Base-by-base conservation (phyloP, 2,113 vertebrate species). In the Phrynosoma blainvillii region DNA sequence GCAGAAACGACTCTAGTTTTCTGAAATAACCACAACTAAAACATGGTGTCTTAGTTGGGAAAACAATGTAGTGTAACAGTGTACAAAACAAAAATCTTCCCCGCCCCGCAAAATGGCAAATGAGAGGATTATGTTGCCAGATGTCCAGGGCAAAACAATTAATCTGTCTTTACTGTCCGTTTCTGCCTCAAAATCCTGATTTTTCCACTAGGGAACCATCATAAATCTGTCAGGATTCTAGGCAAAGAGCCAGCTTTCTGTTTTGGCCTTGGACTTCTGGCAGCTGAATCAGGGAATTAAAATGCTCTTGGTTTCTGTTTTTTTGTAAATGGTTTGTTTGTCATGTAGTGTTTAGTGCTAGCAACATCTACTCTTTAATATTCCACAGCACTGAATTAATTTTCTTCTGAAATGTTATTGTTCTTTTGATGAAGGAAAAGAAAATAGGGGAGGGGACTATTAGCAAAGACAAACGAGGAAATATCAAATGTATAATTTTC, bases 261-360 rank as follows among this genome's bases (percentile, higher is more conserved):
- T 76, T 84, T 89, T 89, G 96, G 92, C 84, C 82, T 93, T 94
- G 92, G 85, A 85, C 91, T 92, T 96, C 89, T 96, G 92, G 90
- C 94, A 93, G 68, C 79, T 87, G 1, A 56, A 87, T 79, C n/a
- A 18, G 25, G 40, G n/a, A 91, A 91, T 91, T 40, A 90, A 87
- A 91, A 92, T 86, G 54, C 90, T 82, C 85, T 8, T 54, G 30
- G 66, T 62, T 74, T 71, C 40, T 78, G 42, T 74, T 52, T 73
- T 81, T 52, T 30, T 54, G 36, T 74, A 73, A 86, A 71, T 27
- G 85, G 85, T 94, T 93, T 94, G 85, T 87, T 93, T 93, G 81
- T 87, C 91, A 0, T 90, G 89, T 83, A 94, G 47, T 88, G 89
- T 86, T 89, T 75, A 84, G 56, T 91, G 91, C 88, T 89, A 89